Conservation (phyloP, 2,113 vertebrate species). For the Sporophila hypoxantha region DNA sequence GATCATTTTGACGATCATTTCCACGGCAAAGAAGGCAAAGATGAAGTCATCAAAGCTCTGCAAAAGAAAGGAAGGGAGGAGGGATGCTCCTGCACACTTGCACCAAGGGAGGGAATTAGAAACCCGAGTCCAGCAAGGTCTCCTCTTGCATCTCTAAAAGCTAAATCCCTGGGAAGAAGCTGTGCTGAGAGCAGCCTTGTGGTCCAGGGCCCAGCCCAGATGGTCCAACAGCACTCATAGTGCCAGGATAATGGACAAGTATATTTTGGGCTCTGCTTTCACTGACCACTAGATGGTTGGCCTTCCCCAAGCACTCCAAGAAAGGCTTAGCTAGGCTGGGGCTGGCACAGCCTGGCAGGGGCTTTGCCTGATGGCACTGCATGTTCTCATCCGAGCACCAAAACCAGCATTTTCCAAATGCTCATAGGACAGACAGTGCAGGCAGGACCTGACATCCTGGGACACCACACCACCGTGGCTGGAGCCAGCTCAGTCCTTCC, state of each 20-base stretch:
- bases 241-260: not conserved
- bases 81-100: not conserved
- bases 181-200: not conserved
- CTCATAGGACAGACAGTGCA: not conserved
- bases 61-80: slow-evolving; percentile 1
- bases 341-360: not conserved
- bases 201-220: not conserved
- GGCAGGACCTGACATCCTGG: not conserved
- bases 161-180: not conserved
- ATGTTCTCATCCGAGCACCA: rapidly evolving
- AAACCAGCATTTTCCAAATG: not conserved
- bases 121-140: not conserved
- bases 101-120: not conserved
- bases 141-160: not conserved
- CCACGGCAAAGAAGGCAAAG: slow-evolving; percentile 97
- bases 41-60: slow-evolving; percentile 98
- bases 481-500: not conserved
- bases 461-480: rapidly evolving
- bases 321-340: not conserved
- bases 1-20: slow-evolving; percentile 99
- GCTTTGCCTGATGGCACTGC: rapidly evolving
- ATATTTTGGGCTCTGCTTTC: not conserved
- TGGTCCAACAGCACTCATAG: not conserved
- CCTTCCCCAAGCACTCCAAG: not conserved
- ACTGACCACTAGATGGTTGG: not conserved